Evolutionary conservation across 2,797 vertebrate genomes (phyloP), one percentile per base, ranked within the genome.

Genomic region (Merluccius polli): DNA sequence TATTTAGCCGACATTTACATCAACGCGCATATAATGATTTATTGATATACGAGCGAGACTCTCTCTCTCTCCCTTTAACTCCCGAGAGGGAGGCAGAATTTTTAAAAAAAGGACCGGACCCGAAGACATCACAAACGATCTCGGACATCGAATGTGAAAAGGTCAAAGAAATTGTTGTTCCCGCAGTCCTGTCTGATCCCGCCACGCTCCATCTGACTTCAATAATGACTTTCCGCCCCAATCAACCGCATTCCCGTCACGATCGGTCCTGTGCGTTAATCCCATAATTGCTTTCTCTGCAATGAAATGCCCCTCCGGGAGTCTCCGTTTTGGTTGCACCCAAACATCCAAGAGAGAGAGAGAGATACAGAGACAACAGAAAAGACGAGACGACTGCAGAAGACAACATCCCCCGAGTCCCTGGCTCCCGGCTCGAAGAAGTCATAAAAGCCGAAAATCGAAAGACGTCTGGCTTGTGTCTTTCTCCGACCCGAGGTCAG

Each of bases 371-470:
- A 75, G 76, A 75, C 52, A 52, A 52, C 21, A 29, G 10, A 13
- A 68, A 13, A 30, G 13, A 68, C 24, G 4, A 16, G 10, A 65
- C n/a, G 0, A 29, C n/a, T 27, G 63, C 1, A 27, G 38, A 41
- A 27, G 38, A 41, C 38, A 41, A 41, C 38, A 4, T 15, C 38
- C 38, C 38, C 38, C 18, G 6, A 59, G 59, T 65, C 59, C 11
- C 7, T 8, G 24, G 33, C 33, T 8, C 24, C 59, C 2, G n/a
- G 8, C 59, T 65, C 4, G 59, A 88, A 85, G 80, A 88, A 90
- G 76, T 83, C 82, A 77, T 89, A 80, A 89, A 91, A 90, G 80
- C 35, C 59, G 52, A 89, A 81, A 73, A 81, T 76, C 3, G 0
- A 89, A 80, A 73, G 81, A 77, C 6, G 0, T 79, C 67, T 75